phyloP scores from a whole-genome alignment of 2,113 vertebrate species.

The Pelusios castaneus region DNA sequence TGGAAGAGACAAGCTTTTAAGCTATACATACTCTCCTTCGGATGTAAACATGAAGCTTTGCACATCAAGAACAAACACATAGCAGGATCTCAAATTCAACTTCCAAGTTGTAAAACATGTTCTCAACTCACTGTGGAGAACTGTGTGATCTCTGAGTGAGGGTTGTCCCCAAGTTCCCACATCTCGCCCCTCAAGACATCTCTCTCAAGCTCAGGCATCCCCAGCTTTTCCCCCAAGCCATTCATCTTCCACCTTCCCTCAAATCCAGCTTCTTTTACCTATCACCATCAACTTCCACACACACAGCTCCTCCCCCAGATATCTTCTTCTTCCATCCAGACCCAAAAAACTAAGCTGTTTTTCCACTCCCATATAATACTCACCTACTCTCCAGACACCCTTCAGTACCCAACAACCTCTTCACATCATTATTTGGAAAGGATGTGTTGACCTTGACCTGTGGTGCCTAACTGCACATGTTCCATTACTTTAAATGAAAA shows the following conservation, averaged over 20 bases:
- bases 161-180: not conserved
- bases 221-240: too few species aligned
- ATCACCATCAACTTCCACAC: too few species aligned
- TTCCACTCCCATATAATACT: too few species aligned
- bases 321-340: not conserved
- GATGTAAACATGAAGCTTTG: not conserved
- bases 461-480: too few species aligned
- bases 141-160: not conserved
- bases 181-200: too few species aligned
- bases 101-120: not conserved
- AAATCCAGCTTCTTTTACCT: too few species aligned
- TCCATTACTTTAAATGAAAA: too few species aligned
- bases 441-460: not conserved
- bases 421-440: not conserved
- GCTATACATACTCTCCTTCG: not conserved
- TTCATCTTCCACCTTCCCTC: too few species aligned
- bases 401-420: not conserved
- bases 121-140: not conserved
- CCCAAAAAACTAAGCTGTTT: not conserved
- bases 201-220: too few species aligned
- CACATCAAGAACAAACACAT: not conserved
- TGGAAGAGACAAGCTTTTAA: not conserved
- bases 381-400: not conserved
- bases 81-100: not conserved
- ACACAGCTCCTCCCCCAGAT: too few species aligned